These are phyloP conservation scores for Lordiphosa mommai DNA, from an alignment of 1,140 invertebrate species.

Conservation along the genomic window DNA sequence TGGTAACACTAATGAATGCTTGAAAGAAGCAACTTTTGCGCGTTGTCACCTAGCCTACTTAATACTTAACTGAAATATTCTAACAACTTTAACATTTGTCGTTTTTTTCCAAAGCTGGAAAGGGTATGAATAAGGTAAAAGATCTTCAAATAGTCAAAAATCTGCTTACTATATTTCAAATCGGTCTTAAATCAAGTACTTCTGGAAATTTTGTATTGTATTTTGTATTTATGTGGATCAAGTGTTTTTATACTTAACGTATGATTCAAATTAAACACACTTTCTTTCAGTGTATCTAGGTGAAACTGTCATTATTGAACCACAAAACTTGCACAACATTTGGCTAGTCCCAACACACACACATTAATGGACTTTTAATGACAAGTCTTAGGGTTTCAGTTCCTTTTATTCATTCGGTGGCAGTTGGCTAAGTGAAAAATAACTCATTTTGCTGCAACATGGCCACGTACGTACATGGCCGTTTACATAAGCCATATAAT, in stretches of 20 bases:
- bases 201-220: neutral
- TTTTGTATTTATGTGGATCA: neutral
- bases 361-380: slow-evolving; percentile 69
- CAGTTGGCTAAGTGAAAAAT: slow-evolving; percentile 48
- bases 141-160: too few species aligned
- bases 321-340: slow-evolving; percentile 40
- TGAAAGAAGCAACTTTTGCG: too few species aligned
- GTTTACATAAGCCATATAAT: slow-evolving; percentile 19
- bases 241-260: neutral
- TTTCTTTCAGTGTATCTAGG: slow-evolving; percentile 30
- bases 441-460: slow-evolving; percentile 51
- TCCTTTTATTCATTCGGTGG: neutral
- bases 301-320: slow-evolving; percentile 24
- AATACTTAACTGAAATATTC: too few species aligned
- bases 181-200: too few species aligned
- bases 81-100: too few species aligned
- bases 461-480: neutral
- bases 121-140: too few species aligned
- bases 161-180: too few species aligned
- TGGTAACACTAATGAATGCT: too few species aligned
- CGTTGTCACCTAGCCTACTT: too few species aligned
- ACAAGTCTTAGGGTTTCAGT: slow-evolving; percentile 33
- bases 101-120: too few species aligned
- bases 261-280: neutral
- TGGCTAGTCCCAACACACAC: slow-evolving; percentile 31